phyloP scores from a whole-genome alignment of 2,113 vertebrate species.

The Ariopsis seemanni region DNA sequence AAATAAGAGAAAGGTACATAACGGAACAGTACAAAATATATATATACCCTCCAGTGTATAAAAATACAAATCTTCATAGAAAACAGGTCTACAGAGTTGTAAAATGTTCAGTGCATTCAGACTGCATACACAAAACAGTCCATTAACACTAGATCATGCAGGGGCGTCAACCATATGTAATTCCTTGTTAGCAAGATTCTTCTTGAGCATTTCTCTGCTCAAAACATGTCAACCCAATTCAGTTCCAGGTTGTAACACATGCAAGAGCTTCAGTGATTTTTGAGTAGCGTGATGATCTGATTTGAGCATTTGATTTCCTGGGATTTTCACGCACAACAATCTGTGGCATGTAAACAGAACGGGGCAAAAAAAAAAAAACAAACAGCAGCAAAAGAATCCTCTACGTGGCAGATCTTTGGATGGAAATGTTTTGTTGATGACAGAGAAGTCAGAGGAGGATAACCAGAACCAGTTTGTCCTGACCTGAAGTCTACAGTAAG shows the following conservation, averaged over 20 bases:
- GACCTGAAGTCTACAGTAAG: not conserved
- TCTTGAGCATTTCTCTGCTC: not conserved
- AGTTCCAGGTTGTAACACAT: not conserved
- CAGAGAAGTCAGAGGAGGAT: not conserved
- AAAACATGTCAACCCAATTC: not conserved
- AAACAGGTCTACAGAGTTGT: not conserved
- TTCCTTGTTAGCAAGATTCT: not conserved
- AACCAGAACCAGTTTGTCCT: not conserved
- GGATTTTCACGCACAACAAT: not conserved
- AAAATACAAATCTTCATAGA: conserved; percentile 14
- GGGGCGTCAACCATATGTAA: not conserved
- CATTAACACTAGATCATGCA: not conserved
- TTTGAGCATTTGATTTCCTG: not conserved
- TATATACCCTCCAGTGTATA: conserved; percentile 35
- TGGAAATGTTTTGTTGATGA: not conserved
- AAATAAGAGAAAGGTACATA: not conserved
- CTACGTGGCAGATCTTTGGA: not conserved
- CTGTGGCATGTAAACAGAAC: not conserved
- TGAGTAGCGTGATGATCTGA: not conserved
- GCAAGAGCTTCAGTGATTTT: not conserved
- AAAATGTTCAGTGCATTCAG: conserved; percentile 12
- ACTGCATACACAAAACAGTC: not conserved
- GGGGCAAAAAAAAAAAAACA: not conserved
- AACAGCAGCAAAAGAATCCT: not conserved
- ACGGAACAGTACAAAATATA: not conserved